phyloP scores from a whole-genome alignment of 2,888 invertebrate genomes.

The Cheilosia grossa region DNA sequence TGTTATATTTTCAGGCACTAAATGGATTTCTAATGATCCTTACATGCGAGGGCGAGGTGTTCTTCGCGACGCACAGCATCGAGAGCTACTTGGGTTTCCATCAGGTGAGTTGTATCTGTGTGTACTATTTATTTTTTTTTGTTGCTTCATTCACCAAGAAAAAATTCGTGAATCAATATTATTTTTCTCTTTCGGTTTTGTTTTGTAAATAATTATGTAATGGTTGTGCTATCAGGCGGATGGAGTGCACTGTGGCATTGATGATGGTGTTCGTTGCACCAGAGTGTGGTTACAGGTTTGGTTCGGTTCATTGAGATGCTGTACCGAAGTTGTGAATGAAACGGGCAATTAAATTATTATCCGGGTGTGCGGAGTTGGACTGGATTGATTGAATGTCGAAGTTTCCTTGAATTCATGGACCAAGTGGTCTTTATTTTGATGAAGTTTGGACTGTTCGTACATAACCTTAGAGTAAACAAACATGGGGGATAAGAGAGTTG shows the following conservation, averaged over 20 bases:
- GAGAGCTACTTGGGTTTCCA: conserved; percentile 99
- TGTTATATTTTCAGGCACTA: conserved; percentile 90
- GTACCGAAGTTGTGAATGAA: conserved; percentile 21
- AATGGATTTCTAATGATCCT: conserved; percentile 99
- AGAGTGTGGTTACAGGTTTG: background rate
- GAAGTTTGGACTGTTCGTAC: no score
- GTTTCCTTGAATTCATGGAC: no score
- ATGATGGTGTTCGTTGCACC: conserved; percentile 7
- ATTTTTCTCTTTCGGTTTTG: conserved; percentile 5
- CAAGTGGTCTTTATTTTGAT: no score
- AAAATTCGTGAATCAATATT: conserved; percentile 53
- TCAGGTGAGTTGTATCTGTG: conserved; percentile 89
- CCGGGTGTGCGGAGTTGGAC: background rate
- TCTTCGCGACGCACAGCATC: conserved; percentile 99
- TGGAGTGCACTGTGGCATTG: conserved; percentile 10
- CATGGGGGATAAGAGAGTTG: no score
- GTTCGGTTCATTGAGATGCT: background rate
- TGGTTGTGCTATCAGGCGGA: conserved; percentile 26
- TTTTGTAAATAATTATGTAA: conserved; percentile 23
- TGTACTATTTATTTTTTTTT: background rate
- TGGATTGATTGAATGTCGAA: background rate
- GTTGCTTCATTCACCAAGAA: no score
- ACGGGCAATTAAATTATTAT: background rate
- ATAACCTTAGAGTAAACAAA: no score
- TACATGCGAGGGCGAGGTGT: conserved; percentile 99